Evolutionary conservation across 2,797 vertebrate species (phyloP).

Genomic region (Lerista edwardsae): DNA sequence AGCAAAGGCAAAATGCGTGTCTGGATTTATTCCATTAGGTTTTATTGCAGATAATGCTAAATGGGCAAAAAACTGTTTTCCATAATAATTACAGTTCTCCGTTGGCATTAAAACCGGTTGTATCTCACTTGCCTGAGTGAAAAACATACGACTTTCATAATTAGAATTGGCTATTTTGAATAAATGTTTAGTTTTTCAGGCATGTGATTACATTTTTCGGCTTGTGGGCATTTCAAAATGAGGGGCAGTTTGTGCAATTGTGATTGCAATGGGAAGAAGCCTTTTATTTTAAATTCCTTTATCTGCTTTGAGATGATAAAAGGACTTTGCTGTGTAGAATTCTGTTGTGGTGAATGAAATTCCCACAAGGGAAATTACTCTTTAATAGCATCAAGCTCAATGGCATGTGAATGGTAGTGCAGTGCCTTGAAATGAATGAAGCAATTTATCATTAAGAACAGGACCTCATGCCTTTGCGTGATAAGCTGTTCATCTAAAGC

Average conservation of each 20-base stretch:
- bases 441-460: constrained; percentile 69
- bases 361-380: constrained; percentile 72
- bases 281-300: constrained; percentile 69
- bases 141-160: neutral
- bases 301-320: constrained; percentile 62
- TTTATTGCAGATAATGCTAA: constrained; percentile 52
- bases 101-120: constrained; percentile 4
- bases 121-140: constrained; percentile 35
- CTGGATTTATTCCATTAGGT: constrained; percentile 41
- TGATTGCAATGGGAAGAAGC: constrained; percentile 47
- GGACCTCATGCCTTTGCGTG: constrained; percentile 59
- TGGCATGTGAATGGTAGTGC: constrained; percentile 71
- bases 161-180: constrained; percentile 8
- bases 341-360: constrained; percentile 53
- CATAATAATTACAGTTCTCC: constrained; percentile 25
- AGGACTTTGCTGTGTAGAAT: constrained; percentile 47
- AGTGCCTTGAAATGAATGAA: constrained; percentile 69
- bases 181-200: constrained; percentile 9
- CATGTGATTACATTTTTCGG: constrained; percentile 42
- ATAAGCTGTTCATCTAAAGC: constrained; percentile 58
- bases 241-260: constrained; percentile 35
- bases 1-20: constrained; percentile 38
- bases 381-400: constrained; percentile 69
- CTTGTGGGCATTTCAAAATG: constrained; percentile 48
- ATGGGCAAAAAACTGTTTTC: constrained; percentile 15